Evolutionary conservation across 2,113 vertebrate genomes (phyloP).

Genomic region (Buteo buteo): DNA sequence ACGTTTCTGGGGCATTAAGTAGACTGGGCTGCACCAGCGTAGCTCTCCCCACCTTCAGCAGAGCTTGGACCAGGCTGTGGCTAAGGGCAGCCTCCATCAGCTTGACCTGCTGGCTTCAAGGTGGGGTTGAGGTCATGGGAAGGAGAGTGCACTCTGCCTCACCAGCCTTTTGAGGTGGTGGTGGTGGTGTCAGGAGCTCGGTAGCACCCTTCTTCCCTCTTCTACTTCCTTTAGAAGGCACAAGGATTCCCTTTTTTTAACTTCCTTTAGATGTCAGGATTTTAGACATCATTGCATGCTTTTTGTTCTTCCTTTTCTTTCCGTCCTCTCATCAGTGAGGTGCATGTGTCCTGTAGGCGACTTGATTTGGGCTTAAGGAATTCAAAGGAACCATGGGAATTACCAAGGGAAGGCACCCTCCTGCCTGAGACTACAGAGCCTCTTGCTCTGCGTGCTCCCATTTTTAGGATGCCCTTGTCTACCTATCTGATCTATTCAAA

Average conservation of each 20-base stretch:
- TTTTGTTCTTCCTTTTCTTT: background rate
- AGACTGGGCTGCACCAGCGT: background rate
- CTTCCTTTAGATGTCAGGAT: background rate
- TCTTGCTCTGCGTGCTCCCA: background rate
- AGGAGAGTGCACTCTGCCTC: background rate
- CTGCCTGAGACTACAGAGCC: background rate
- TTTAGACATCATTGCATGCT: background rate
- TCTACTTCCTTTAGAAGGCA: background rate
- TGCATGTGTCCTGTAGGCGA: background rate
- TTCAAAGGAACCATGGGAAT: background rate
- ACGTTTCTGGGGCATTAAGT: background rate
- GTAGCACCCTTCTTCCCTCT: background rate
- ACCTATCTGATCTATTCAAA: background rate
- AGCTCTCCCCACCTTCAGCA: background rate
- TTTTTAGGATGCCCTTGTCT: background rate
- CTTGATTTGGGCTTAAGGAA: background rate
- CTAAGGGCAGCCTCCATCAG: rapidly evolving
- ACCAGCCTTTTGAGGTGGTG: background rate
- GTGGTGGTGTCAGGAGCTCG: background rate
- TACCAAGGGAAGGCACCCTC: background rate
- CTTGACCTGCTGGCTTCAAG: background rate
- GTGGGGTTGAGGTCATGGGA: background rate
- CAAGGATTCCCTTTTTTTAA: background rate
- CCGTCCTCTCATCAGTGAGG: background rate
- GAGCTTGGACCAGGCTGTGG: background rate